Percentiles rank a stretch among this genome's conserved stretches.
phyloP scores from a whole-genome alignment of 2,113 vertebrate genomes.

The Prochilodus magdalenae region DNA sequence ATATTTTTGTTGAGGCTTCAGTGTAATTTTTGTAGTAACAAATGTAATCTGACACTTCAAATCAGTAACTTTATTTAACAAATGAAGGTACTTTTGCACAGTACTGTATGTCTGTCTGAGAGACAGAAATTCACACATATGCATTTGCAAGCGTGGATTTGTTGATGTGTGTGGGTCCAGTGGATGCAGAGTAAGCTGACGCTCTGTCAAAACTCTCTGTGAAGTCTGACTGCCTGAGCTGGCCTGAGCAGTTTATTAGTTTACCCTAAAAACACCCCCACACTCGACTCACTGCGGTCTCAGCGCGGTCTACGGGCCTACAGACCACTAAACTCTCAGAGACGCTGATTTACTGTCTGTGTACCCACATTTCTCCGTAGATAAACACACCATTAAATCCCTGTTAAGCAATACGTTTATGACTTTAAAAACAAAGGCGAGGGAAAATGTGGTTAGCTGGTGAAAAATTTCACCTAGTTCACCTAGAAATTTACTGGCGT shows the following conservation, averaged over 20 bases:
- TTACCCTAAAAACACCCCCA: slow-evolving; percentile 65
- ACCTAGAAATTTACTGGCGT: background rate
- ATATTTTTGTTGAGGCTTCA: too few relatives aligned
- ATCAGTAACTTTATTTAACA: too few relatives aligned
- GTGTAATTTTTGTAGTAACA: too few relatives aligned
- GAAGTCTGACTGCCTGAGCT: slow-evolving; percentile 67
- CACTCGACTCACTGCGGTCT: background rate
- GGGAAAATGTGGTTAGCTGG: slow-evolving; percentile 23
- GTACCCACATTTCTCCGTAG: slow-evolving; percentile 30
- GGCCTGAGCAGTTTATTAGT: slow-evolving; percentile 71
- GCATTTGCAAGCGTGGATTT: background rate
- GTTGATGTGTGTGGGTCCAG: slow-evolving; percentile 16
- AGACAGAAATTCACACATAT: background rate
- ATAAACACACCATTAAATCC: slow-evolving; percentile 48
- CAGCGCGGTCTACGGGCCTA: background rate
- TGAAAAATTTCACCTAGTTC: slow-evolving; percentile 31
- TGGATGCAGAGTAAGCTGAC: slow-evolving; percentile 46
- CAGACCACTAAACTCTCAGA: slow-evolving; percentile 13
- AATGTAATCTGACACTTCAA: too few relatives aligned
- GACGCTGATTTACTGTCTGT: slow-evolving; percentile 50
- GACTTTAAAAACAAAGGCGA: slow-evolving; percentile 29
- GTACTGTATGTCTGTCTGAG: background rate
- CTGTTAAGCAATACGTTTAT: slow-evolving; percentile 28
- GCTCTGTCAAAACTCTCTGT: slow-evolving; percentile 69
- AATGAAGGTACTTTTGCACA: too few relatives aligned